Percentiles rank a stretch among this genome's conserved stretches.
Conservation (phyloP, 2,888 invertebrate species). For the Mylabris sibirica region DNA sequence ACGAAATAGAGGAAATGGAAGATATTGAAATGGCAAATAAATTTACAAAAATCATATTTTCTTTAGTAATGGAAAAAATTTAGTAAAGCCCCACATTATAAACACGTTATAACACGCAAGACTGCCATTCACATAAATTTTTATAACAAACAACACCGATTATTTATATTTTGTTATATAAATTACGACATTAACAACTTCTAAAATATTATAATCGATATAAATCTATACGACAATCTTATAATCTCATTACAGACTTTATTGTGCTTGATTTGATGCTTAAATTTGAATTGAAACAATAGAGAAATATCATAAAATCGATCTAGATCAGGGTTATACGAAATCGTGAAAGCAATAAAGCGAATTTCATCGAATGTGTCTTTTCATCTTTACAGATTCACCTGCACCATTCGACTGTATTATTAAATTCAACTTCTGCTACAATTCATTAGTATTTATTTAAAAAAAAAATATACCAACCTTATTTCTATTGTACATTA, state of each 20-base stretch:
- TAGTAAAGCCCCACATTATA: not conserved
- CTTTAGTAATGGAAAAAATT: not conserved
- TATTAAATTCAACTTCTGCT: not conserved
- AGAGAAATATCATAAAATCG: not conserved
- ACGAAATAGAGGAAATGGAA: not conserved
- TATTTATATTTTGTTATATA: not conserved
- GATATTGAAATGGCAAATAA: not conserved
- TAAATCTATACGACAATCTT: not conserved
- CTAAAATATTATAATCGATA: not conserved
- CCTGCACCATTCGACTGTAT: not conserved
- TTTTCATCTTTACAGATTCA: not conserved
- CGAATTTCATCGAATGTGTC: slow-evolving; percentile 4
- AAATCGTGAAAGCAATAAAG: not conserved
- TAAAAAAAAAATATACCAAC: no score
- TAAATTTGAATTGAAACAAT: not conserved
- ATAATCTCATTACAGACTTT: not conserved
- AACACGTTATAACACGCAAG: not conserved
- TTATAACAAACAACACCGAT: not conserved
- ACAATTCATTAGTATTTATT: not conserved
- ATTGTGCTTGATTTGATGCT: not conserved
- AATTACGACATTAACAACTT: not conserved
- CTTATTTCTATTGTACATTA: no score
- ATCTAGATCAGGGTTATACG: not conserved
- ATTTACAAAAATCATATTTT: not conserved
- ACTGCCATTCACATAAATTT: not conserved